Base-by-base conservation (phyloP, 2,113 vertebrate species). In the Prunella fulvescens region DNA sequence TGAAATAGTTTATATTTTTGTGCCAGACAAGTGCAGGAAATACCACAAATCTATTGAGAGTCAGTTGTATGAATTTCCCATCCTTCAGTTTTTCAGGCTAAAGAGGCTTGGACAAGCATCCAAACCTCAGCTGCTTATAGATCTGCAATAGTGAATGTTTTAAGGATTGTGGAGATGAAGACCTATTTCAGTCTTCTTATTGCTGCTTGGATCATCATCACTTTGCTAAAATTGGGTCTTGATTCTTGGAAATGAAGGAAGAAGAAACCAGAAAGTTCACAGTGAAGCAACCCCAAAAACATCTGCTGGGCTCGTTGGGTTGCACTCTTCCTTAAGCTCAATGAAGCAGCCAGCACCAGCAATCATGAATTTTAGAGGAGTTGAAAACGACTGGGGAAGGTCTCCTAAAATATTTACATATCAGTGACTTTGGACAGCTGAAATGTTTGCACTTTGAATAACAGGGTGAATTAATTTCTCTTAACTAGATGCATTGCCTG, bases 241-340 rank as follows among this genome's bases (percentile, higher is more conserved):
- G 18, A 40, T 97, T 97, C 92, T 94, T 89, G 93, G 92, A 86
- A 96, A 96, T 85, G 84, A 88, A 95, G 40, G 33, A 95, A 95
- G 84, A 79, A 84, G 50, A 90, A 93, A 91, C 48, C 45, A 94
- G 48, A 95, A 94, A 96, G 58, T 90, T 97, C 87, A 62, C 81
- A 97, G 65, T 67, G 93, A 97, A 94, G 66, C 54, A 86, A 93
- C 57, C 54, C 54, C 87, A 84, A 78, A 96, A 96, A 82, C 84
- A 96, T 96, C 95, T 98, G 64, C 50, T 87, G 87, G 45, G 65
- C 78, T 97, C 70, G 17, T 40, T 94, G 91, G 78, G 72, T 82
- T 96, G 31, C 39, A n/a, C 16, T 54, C 70, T 95, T 96, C 37
- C 70, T 96, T 94, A 94, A 80, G 82, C 65, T 92, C 24, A 3